A percentile compares a stretch with the other conserved stretches of the same genome.
Evolutionary conservation across 2,888 invertebrate genomes (phyloP).

Genomic region (Drosophila lacicola): DNA sequence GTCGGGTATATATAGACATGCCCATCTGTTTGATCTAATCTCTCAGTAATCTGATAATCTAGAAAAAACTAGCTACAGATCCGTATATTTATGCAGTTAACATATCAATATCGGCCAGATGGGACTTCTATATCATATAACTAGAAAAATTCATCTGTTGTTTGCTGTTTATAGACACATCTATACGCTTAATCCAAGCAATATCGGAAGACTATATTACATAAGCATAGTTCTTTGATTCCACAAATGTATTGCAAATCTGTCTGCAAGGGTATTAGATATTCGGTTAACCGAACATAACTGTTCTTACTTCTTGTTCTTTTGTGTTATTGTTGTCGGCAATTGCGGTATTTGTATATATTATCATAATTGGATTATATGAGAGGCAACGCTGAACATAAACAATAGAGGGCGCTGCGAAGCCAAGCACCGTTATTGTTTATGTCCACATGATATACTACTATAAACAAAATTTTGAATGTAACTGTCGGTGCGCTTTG

Average conservation of each 20-base stretch:
- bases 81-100: too few species aligned
- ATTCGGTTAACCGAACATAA: neutral
- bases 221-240: too few species aligned
- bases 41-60: too few species aligned
- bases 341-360: conserved; percentile 33
- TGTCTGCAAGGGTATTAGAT: conserved; percentile 1
- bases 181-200: too few species aligned
- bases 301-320: conserved; percentile 12
- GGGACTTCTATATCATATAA: too few species aligned
- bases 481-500: conserved; percentile 29
- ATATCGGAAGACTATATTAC: too few species aligned
- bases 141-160: too few species aligned
- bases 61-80: too few species aligned
- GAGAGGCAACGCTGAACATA: conserved; percentile 45
- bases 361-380: conserved; percentile 47
- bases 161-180: too few species aligned
- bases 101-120: too few species aligned
- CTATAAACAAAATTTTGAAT: conserved; percentile 30
- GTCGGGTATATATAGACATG: too few species aligned
- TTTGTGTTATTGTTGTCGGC: conserved; percentile 21
- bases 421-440: conserved; percentile 34
- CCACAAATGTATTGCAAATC: neutral
- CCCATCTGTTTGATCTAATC: too few species aligned
- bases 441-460: conserved; percentile 32
- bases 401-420: conserved; percentile 33